Base-by-base conservation (phyloP, 2,888 invertebrate genomes). In the Trachelus tabidus region DNA sequence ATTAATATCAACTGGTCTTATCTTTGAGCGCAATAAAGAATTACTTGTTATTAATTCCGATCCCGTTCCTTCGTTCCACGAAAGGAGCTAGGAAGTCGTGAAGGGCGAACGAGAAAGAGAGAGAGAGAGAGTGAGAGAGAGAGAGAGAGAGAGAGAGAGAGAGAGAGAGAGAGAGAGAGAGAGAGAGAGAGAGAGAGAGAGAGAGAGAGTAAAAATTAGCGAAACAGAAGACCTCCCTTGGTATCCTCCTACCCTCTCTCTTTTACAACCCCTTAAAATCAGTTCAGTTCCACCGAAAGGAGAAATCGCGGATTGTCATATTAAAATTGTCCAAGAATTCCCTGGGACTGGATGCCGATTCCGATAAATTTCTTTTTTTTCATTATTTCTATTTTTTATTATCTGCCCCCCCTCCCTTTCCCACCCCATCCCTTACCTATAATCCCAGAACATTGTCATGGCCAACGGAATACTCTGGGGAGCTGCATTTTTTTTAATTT, bases 31-130 rank as follows among this genome's bases (percentile, higher is more conserved):
- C 87, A 88, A 89, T 87, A 86, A 89, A 87, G 89, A 89, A 90
- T 89, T 90, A 89, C 87, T 90, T 89, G 87, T 90, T 90, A 89
- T 89, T 89, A 90, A 90, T 90, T 87, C 85, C 85, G 81, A 87
- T 88, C 86, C 86, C 40, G 40, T 73, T 73, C 76, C 77, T 73
- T 73, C 69, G 73, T 73, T 73, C 69, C 34, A 34, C 2, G 71
- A 71, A 33, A 15, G 33, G 34, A 31, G 71, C 12, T 12, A 34
- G 15, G 31, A n/a, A 71, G 4, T 31, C 12, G 71, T 31, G 34
- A 23, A 71, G 15, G 71, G 9, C 1, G 71, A 71, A 34, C 1
- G 30, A 15, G 30, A 30, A 33, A 30, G 69, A 35, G 9, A 9
- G 56, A 56, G 56, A 37, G 35, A 35, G 11, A 1, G 35, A 35